Evolutionary conservation across 2,113 vertebrate genomes (phyloP).

Genomic region (Thalassoma bifasciatum): DNA sequence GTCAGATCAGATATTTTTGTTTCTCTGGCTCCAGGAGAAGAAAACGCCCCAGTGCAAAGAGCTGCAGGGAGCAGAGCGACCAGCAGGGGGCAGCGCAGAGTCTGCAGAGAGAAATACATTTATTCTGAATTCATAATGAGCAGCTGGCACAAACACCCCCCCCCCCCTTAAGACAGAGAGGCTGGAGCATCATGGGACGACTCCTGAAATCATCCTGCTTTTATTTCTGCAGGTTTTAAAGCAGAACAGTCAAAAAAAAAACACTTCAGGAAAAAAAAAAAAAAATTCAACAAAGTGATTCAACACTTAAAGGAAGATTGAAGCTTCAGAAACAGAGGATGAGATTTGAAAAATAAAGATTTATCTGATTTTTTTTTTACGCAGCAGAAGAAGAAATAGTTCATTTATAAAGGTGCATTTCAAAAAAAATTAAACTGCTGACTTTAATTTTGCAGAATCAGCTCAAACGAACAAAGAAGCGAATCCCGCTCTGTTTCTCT

Average conservation of each 20-base stretch:
- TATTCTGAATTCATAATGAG: constrained; percentile 60
- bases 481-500: background rate
- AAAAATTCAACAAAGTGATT: too few species aligned
- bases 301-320: too few species aligned
- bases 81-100: constrained; percentile 73
- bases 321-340: too few species aligned
- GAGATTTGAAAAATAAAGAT: too few species aligned
- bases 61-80: constrained; percentile 34
- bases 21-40: constrained; percentile 36
- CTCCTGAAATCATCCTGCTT: constrained; percentile 13
- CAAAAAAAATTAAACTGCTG: background rate
- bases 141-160: too few species aligned
- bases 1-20: constrained; percentile 42
- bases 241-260: background rate
- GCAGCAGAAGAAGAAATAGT: too few species aligned
- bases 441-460: background rate
- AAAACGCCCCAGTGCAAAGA: constrained; percentile 43
- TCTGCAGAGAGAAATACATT: constrained; percentile 54
- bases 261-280: too few species aligned
- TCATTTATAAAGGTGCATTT: too few species aligned
- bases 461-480: background rate
- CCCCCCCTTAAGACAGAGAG: constrained; percentile 18
- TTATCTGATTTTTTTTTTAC: too few species aligned
- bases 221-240: background rate
- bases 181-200: too few species aligned